A percentile compares a stretch with the other conserved stretches of the same genome.
phyloP scores from a whole-genome alignment of 2,888 invertebrate genomes.

The Caenorhabditis zanzibari region DNA sequence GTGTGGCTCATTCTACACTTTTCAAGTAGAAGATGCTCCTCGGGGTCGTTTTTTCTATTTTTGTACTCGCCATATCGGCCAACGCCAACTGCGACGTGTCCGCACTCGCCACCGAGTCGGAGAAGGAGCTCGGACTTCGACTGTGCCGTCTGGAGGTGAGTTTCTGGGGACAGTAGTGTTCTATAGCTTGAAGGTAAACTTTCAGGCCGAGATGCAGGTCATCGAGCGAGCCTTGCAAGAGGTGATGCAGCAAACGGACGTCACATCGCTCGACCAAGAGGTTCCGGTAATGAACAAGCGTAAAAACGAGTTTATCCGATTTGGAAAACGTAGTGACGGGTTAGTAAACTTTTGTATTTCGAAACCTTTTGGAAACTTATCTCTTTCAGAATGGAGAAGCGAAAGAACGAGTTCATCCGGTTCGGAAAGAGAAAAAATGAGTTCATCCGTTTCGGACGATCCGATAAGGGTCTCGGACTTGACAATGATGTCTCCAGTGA shows the following conservation, averaged over 20 bases:
- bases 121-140: constrained; percentile 63
- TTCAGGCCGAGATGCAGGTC: constrained; percentile 71
- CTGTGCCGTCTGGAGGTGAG: constrained; percentile 72
- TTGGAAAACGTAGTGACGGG: constrained; percentile 74
- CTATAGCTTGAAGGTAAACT: no score
- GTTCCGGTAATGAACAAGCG: constrained; percentile 63
- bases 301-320: constrained; percentile 77
- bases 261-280: constrained; percentile 48
- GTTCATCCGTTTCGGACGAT: constrained; percentile 73
- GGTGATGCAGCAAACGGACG: constrained; percentile 69
- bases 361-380: neutral
- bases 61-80: constrained; percentile 47
- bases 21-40: constrained; percentile 60
- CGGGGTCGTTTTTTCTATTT: constrained; percentile 50
- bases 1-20: constrained; percentile 33
- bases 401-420: constrained; percentile 76
- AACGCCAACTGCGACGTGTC: constrained; percentile 68
- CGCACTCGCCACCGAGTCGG: constrained; percentile 41
- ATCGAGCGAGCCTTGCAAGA: constrained; percentile 74
- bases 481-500: constrained; percentile 43
- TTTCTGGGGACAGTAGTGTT: no score
- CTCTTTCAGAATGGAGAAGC: constrained; percentile 68
- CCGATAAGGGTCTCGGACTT: constrained; percentile 46
- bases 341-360: constrained; percentile 5
- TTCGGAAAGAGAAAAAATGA: constrained; percentile 77